Conservation (phyloP, 2,797 vertebrate species). For the Acanthornis magna region DNA sequence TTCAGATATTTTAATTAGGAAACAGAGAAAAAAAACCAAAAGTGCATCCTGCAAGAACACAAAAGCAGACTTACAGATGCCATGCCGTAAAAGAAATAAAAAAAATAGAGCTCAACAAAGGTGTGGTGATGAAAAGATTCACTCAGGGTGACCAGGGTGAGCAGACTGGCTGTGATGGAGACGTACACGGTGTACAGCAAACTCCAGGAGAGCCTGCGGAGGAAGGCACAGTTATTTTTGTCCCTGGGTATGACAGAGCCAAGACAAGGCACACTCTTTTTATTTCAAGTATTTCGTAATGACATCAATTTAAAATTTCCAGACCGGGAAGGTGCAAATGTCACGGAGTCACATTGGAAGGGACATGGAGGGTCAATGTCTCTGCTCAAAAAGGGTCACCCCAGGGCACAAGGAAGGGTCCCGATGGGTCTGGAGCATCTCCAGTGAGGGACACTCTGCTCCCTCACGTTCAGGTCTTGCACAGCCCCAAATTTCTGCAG, state of each 20-base stretch:
- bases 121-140: constrained; percentile 63
- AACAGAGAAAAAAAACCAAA: not conserved
- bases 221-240: not conserved
- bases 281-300: fast-evolving
- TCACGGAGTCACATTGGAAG: not conserved
- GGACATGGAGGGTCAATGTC: too few relatives aligned
- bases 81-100: constrained; percentile 86
- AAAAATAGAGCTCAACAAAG: constrained; percentile 77
- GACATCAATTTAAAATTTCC: not conserved
- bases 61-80: constrained; percentile 81
- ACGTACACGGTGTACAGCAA: constrained; percentile 15
- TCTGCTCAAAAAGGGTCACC: not conserved
- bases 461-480: too few relatives aligned
- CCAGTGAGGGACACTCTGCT: not conserved
- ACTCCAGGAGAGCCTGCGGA: constrained; percentile 68
- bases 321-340: not conserved
- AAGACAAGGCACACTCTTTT: fast-evolving
- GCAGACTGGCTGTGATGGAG: not conserved
- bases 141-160: constrained; percentile 64
- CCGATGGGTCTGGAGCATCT: not conserved
- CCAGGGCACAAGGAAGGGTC: not conserved
- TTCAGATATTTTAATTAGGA: not conserved
- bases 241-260: not conserved
- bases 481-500: not conserved
- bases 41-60: fast-evolving